Conservation (phyloP, 2,113 vertebrate species). For the Istiophorus platypterus region DNA sequence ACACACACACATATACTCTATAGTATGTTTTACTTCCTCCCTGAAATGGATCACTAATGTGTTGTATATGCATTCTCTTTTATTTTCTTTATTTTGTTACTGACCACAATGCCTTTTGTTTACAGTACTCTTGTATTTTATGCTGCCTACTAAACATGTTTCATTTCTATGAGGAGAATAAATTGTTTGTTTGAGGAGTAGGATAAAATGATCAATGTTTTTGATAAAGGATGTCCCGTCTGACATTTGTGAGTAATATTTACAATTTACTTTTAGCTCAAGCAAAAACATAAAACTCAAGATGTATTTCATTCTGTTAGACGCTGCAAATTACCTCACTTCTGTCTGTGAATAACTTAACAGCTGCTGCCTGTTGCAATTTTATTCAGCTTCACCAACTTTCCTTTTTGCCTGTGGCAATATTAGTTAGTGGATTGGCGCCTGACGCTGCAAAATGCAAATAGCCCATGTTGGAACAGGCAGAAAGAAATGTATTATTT, state of each 20-base stretch:
- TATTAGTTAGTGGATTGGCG: constrained; percentile 66
- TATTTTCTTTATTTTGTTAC: constrained; percentile 44
- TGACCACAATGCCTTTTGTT: constrained; percentile 64
- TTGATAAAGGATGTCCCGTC: constrained; percentile 37
- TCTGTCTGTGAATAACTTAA: constrained; percentile 73
- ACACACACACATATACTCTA: constrained; percentile 1
- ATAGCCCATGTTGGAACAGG: constrained; percentile 70
- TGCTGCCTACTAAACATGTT: constrained; percentile 18
- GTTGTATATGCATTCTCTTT: constrained; percentile 19
- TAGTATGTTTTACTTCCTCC: constrained; percentile 34
- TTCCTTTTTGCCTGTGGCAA: constrained; percentile 75
- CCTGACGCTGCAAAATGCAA: constrained; percentile 75
- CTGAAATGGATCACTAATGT: constrained; percentile 31
- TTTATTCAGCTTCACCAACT: constrained; percentile 71
- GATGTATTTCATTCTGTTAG: constrained; percentile 48
- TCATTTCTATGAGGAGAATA: constrained; percentile 22
- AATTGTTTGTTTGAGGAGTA: constrained; percentile 40
- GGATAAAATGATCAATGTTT: constrained; percentile 26
- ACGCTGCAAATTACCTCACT: constrained; percentile 65
- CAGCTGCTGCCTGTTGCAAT: constrained; percentile 76
- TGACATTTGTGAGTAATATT: constrained; percentile 57
- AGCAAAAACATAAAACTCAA: constrained; percentile 44
- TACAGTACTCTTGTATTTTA: constrained; percentile 29
- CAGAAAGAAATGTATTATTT: constrained; percentile 53
- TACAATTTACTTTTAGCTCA: constrained; percentile 44